phyloP scores from a whole-genome alignment of 2,888 invertebrate species.

The Tridacna gigas region DNA sequence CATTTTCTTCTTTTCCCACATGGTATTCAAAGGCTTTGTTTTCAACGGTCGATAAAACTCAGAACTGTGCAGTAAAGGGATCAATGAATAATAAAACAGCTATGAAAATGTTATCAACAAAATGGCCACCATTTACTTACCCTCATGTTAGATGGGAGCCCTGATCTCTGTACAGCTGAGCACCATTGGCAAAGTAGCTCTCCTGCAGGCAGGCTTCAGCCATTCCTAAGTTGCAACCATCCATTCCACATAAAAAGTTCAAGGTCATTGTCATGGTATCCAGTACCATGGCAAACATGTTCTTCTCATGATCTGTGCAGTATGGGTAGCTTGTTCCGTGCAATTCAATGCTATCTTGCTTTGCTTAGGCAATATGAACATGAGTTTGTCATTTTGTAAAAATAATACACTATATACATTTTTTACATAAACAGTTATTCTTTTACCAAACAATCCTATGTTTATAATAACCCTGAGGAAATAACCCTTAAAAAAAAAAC shows the following conservation, averaged over 20 bases:
- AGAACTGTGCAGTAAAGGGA: no score
- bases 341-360: slow-evolving; percentile 35
- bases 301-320: slow-evolving; percentile 34
- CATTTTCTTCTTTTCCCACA: no score
- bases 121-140: slow-evolving; percentile 39
- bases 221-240: slow-evolving; percentile 55
- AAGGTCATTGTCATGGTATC: slow-evolving; percentile 33
- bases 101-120: no score
- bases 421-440: no score
- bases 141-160: slow-evolving; percentile 40
- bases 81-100: no score
- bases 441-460: no score
- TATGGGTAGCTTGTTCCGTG: slow-evolving; percentile 41
- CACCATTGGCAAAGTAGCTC: slow-evolving; percentile 10
- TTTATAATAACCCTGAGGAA: no score
- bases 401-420: no score
- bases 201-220: slow-evolving; percentile 54
- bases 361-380: slow-evolving; percentile 44
- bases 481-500: no score
- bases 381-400: no score
- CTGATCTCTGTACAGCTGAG: slow-evolving; percentile 42
- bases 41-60: no score
- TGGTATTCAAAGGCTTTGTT: no score
- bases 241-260: slow-evolving; percentile 27
- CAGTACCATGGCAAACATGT: slow-evolving; percentile 43